A percentile compares a stretch with the other conserved stretches of the same genome.
phyloP scores from a whole-genome alignment of 1,140 invertebrate species.

The Leucophenga varia region DNA sequence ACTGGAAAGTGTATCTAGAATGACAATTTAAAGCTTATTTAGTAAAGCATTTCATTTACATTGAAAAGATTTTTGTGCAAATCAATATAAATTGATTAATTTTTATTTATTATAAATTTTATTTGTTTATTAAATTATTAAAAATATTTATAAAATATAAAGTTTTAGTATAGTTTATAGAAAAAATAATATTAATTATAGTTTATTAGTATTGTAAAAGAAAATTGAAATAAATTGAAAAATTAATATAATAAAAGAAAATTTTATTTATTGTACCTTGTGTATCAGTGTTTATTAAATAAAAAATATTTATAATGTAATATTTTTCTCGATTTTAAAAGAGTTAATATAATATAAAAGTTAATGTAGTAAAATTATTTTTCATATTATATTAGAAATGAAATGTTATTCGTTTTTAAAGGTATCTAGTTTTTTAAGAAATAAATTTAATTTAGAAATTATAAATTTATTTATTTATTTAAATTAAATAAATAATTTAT shows the following conservation, averaged over 20 bases:
- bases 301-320: constrained; percentile 51
- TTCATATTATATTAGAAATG: constrained; percentile 61
- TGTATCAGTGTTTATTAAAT: constrained; percentile 65
- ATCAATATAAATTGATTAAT: constrained; percentile 57
- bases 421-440: constrained; percentile 68
- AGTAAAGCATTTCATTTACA: constrained; percentile 61
- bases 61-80: no score
- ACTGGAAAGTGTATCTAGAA: constrained; percentile 68
- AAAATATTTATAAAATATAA: constrained; percentile 40
- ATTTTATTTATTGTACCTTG: constrained; percentile 63
- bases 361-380: constrained; percentile 60
- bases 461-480: background rate
- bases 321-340: no score
- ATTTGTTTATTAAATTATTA: constrained; percentile 35
- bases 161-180: constrained; percentile 57
- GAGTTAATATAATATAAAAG: no score
- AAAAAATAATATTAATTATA: constrained; percentile 58
- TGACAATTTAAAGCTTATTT: constrained; percentile 60
- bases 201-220: constrained; percentile 56
- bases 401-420: constrained; percentile 64
- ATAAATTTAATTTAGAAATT: constrained; percentile 45
- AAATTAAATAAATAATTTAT: background rate
- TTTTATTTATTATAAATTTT: constrained; percentile 39
- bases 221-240: constrained; percentile 42
- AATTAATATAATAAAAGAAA: constrained; percentile 56